Conservation (phyloP, 1,140 invertebrate genomes). For the Drosophila prosaltans region DNA sequence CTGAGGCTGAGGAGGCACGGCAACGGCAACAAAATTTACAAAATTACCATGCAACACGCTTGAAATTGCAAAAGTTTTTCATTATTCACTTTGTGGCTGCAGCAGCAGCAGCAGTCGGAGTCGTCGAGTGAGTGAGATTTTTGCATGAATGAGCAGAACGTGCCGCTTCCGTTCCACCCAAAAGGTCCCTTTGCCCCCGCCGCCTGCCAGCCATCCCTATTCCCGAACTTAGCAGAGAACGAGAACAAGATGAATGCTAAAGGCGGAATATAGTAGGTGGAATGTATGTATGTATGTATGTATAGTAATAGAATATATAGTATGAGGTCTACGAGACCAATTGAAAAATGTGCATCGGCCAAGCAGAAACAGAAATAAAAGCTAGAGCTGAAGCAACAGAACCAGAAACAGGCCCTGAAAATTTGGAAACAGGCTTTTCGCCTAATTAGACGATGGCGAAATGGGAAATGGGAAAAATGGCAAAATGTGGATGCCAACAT, state of each 20-base stretch:
- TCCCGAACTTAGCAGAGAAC: slow-evolving; percentile 20
- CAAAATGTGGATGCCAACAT: slow-evolving; percentile 18
- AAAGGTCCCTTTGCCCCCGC: background rate
- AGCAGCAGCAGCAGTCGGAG: slow-evolving; percentile 79
- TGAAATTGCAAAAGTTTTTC: slow-evolving; percentile 82
- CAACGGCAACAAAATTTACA: slow-evolving; percentile 73
- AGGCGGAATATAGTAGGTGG: background rate
- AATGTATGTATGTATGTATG: background rate
- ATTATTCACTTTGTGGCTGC: slow-evolving; percentile 82
- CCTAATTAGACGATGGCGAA: slow-evolving; percentile 71
- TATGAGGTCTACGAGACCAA: slow-evolving; percentile 60
- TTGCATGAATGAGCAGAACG: slow-evolving; percentile 79
- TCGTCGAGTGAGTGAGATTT: slow-evolving; percentile 80
- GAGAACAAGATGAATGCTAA: slow-evolving; percentile 68
- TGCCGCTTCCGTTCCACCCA: slow-evolving; percentile 53
- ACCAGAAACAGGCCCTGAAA: slow-evolving; percentile 52
- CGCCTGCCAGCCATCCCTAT: background rate
- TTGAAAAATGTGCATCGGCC: slow-evolving; percentile 77
- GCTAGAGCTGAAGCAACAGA: slow-evolving; percentile 10
- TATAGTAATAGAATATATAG: too few relatives aligned
- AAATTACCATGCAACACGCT: slow-evolving; percentile 81
- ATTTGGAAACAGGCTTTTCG: slow-evolving; percentile 77
- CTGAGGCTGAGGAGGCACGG: slow-evolving; percentile 38
- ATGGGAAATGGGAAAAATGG: slow-evolving; percentile 33
- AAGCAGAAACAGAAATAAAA: slow-evolving; percentile 40